Conservation (phyloP, 2,797 vertebrate species). For the Tamandua tetradactyla region DNA sequence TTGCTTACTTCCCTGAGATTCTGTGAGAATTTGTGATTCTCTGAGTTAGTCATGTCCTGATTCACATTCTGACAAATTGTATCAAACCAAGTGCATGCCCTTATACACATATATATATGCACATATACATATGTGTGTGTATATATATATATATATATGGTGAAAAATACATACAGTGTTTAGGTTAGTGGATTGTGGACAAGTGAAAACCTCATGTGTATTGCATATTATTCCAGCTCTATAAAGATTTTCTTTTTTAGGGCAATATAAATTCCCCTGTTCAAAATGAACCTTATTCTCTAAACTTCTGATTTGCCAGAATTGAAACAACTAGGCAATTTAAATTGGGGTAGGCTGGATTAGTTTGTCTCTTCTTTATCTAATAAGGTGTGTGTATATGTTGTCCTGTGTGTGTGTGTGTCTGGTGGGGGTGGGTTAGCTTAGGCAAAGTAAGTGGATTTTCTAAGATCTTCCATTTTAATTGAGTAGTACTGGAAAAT, state of each 20-base stretch:
- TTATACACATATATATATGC: no score
- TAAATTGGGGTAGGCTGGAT: background rate
- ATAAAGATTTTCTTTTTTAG: conserved; percentile 13
- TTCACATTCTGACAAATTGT: background rate
- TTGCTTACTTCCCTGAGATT: background rate
- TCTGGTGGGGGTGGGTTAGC: background rate
- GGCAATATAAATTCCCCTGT: background rate
- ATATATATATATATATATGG: background rate
- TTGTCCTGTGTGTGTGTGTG: background rate
- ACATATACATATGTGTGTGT: no score
- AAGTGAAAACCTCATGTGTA: conserved; percentile 17
- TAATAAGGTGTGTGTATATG: background rate
- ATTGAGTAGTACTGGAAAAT: background rate
- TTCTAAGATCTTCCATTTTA: background rate
- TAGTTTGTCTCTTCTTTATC: conserved; percentile 6
- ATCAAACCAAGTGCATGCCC: background rate
- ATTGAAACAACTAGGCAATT: background rate
- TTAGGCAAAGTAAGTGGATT: background rate
- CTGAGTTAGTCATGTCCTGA: background rate
- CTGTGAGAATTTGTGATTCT: conserved; percentile 34
- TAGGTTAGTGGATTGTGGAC: conserved; percentile 9
- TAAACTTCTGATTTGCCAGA: background rate
- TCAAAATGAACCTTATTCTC: background rate
- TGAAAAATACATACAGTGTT: background rate
- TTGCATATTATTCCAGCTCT: background rate